Evolutionary conservation across 2,888 invertebrate species (phyloP).

Genomic region (Ptychoptera albimana): DNA sequence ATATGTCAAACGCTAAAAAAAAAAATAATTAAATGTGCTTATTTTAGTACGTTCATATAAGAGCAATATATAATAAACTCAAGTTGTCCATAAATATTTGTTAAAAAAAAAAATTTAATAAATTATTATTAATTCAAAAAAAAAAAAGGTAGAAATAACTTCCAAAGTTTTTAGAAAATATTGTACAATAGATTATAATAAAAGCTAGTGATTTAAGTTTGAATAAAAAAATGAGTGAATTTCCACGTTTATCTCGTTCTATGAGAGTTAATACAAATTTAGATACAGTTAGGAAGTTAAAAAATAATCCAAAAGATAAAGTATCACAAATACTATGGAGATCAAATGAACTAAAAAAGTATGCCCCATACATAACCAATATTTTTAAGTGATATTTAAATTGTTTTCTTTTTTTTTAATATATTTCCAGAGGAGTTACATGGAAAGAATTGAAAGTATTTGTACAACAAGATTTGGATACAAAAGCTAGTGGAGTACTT

Average conservation of each 20-base stretch:
- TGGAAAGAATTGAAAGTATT: conserved; percentile 34
- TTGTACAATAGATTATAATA: no score
- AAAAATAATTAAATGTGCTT: no score
- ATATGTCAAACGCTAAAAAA: no score
- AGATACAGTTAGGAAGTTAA: conserved; percentile 24
- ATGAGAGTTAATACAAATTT: conserved; percentile 44
- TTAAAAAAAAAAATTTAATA: no score
- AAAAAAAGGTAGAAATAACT: no score
- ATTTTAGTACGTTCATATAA: no score
- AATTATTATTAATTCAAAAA: no score
- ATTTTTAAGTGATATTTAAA: conserved; percentile 13
- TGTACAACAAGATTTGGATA: conserved; percentile 25
- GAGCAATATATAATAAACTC: no score
- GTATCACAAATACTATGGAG: conserved; percentile 11
- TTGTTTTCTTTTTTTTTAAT: conserved; percentile 23
- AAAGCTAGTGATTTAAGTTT: no score
- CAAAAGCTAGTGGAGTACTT: conserved; percentile 20
- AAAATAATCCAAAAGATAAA: conserved; percentile 9
- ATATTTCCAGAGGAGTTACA: conserved; percentile 30
- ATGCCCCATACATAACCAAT: conserved; percentile 6
- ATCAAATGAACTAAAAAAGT: conserved; percentile 11
- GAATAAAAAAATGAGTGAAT: conserved; percentile 16
- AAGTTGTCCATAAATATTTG: no score
- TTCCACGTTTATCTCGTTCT: conserved; percentile 47
- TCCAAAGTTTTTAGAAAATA: no score